phyloP scores from a whole-genome alignment of 2,888 invertebrate species.

The Dysmachus trigonus region DNA sequence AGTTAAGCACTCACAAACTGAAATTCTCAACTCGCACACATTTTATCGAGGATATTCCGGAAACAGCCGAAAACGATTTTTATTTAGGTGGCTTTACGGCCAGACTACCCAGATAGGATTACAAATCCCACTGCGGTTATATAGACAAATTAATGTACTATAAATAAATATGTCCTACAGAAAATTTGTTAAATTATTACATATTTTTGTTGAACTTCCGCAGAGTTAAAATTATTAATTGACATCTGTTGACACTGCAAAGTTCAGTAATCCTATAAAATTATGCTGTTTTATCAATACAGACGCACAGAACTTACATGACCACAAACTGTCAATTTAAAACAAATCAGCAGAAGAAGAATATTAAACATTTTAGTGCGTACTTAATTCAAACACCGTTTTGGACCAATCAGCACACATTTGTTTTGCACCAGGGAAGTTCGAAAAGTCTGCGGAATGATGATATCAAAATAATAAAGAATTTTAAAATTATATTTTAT shows the following conservation, averaged over 20 bases:
- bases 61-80: neutral
- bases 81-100: neutral
- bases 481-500: no score
- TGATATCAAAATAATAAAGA: neutral
- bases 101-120: neutral
- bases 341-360: neutral
- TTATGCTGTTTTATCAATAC: no score
- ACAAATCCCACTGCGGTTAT: neutral
- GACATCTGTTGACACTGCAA: no score
- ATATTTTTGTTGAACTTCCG: no score
- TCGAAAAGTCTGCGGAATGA: neutral
- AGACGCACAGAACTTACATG: no score
- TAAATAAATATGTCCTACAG: neutral
- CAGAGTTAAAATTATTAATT: no score
- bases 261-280: no score
- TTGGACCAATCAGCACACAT: neutral
- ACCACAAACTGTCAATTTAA: neutral
- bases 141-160: neutral
- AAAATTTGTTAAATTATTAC: neutral
- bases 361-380: neutral
- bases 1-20: neutral
- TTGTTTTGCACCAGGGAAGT: neutral
- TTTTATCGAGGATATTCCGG: neutral
- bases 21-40: neutral
- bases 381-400: neutral